A percentile compares a stretch with the other conserved stretches of the same genome.
These are phyloP conservation scores for Syrphus vitripennis DNA, from an alignment of 2,888 invertebrate genomes.

Conservation along the genomic window DNA sequence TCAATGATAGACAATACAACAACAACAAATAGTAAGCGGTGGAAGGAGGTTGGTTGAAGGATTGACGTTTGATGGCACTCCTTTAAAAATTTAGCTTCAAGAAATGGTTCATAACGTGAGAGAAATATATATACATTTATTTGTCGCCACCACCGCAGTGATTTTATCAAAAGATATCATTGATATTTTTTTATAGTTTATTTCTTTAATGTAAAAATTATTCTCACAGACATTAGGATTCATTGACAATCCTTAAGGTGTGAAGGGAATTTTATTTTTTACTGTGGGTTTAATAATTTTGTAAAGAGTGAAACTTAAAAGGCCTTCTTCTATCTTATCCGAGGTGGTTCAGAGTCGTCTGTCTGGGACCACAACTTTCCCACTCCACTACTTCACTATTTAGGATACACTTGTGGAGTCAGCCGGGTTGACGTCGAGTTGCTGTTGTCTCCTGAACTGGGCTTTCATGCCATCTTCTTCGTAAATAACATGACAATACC, in stretches of 20 bases:
- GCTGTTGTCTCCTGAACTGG: no score
- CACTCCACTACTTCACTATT: no score
- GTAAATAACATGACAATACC: no score
- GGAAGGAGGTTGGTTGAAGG: slow-evolving; percentile 38
- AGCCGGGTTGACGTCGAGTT: no score
- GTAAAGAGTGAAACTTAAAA: no score
- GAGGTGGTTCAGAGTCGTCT: no score
- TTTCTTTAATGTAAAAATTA: background rate
- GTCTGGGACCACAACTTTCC: no score
- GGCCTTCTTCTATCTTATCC: no score
- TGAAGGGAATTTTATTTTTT: background rate
- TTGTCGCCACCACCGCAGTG: background rate
- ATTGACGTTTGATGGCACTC: slow-evolving; percentile 48
- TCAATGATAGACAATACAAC: background rate
- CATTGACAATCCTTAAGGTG: background rate
- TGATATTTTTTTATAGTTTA: background rate
- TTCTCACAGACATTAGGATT: no score
- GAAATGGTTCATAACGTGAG: slow-evolving; percentile 15
- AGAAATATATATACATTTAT: background rate
- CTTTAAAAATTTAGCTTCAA: background rate
- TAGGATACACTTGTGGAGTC: no score
- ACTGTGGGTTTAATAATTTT: no score
- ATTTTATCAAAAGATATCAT: background rate
- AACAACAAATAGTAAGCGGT: background rate
- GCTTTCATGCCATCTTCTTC: no score